Evolutionary conservation across 37 sponge, comb jelly and placozoan genomes (phyloP).

Genomic region (Agelas oroides): DNA sequence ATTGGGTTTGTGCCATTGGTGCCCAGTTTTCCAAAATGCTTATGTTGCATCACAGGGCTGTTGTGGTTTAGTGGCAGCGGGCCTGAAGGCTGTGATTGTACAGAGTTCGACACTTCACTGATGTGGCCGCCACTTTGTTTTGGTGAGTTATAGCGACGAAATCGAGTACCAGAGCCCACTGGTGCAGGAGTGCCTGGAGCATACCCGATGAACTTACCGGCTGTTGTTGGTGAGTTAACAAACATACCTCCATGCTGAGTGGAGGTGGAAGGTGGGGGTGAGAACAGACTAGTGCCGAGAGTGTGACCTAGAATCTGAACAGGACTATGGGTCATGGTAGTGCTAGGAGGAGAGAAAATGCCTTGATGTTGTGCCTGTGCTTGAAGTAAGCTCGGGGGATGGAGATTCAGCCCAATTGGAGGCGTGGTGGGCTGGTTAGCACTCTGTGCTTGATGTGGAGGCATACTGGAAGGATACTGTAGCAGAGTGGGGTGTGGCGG

Average conservation of each 20-base stretch:
- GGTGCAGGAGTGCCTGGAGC: constrained; percentile 33
- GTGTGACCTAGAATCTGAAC: constrained; percentile 77
- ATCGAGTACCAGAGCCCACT: constrained; percentile 37
- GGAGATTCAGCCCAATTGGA: constrained; percentile 25
- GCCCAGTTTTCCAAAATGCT: neutral
- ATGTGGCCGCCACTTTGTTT: constrained; percentile 25
- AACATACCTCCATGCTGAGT: constrained; percentile 35
- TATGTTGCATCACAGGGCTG: constrained; percentile 4
- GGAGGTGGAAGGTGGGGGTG: constrained; percentile 62
- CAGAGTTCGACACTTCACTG: constrained; percentile 12
- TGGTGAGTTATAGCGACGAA: constrained; percentile 38
- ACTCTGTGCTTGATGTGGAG: neutral
- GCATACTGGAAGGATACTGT: neutral
- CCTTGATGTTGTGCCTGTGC: constrained; percentile 44
- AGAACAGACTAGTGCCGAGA: constrained; percentile 66
- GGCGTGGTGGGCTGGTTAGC: constrained; percentile 4
- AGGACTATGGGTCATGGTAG: constrained; percentile 53
- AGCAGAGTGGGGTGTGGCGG: neutral
- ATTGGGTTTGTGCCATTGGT: neutral
- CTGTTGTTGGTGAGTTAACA: constrained; percentile 34
- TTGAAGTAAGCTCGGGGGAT: constrained; percentile 30
- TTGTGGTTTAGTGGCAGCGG: neutral
- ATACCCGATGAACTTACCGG: constrained; percentile 13
- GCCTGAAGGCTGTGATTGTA: neutral
- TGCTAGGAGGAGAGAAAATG: constrained; percentile 49